Base-by-base conservation (phyloP, 2,113 vertebrate species). In the Trematocara stigmaticum region DNA sequence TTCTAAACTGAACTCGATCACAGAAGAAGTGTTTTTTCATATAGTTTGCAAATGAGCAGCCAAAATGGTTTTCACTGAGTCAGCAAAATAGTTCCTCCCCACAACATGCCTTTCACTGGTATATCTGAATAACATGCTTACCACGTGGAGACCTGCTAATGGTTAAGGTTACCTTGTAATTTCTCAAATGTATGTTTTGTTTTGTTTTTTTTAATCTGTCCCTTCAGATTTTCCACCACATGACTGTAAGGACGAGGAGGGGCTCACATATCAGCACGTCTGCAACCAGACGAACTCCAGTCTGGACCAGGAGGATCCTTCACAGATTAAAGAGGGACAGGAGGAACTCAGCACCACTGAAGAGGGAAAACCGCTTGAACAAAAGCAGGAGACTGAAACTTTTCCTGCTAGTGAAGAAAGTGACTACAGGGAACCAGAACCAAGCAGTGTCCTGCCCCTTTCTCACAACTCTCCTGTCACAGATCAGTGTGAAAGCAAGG, bases 131-230 rank as follows among this genome's bases (percentile, higher is more conserved):
- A 5, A 69, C n/a, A 69, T 69, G 4, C 35, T 69, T 15, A 42
- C n/a, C 4, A 23, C 40, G 35, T 66, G n/a, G 10, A 66, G n/a
- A 69, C n/a, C 38, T 69, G 64, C 38, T 42, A 42, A 69, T 42
- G 11, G 38, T 26, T 69, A 42, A 42, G n/a, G 0, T 69, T 69
- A 69, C 5, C n/a, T 69, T 69, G 11, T 26, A 42, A 38, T 64
- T 64, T 64, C 59, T 64, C 59, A 38, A 64, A 66, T 26, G 38
- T 69, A 23, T 69, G n/a, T 23, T 42, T 59, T 59, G 6, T 20
- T 11, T 52, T 12, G 40, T 10, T 57, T 56, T 56, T 16, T 42
- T 69, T 4, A 8, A 69, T 6, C 35, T 26, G n/a, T 69, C n/a
- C 1, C 10, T 42, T 69, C n/a, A 69, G 64, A 42, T 42, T 42